Percentiles rank a stretch among this genome's conserved stretches.
phyloP scores from a whole-genome alignment of 2,113 vertebrate genomes.

The Lipotes vexillifer region DNA sequence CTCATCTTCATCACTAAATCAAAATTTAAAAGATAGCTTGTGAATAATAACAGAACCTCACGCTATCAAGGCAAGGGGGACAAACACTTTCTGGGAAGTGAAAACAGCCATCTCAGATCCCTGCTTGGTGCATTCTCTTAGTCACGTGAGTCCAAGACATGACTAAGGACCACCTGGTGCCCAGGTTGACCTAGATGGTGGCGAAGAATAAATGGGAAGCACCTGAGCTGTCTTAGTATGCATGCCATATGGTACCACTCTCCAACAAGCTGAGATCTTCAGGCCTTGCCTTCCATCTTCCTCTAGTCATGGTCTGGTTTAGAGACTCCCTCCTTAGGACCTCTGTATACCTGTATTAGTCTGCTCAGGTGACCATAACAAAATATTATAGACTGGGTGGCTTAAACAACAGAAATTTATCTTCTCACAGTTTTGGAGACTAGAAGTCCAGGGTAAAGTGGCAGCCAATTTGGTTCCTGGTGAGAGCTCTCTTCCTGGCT shows the following conservation, averaged over 20 bases:
- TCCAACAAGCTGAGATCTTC: neutral
- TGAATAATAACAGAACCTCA: neutral
- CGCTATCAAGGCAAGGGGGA: neutral
- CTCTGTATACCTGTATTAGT: neutral
- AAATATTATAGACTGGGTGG: neutral
- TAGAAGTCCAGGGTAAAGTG: neutral
- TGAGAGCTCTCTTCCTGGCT: neutral
- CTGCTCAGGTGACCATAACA: neutral
- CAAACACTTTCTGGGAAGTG: neutral
- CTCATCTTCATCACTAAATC: neutral
- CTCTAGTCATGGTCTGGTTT: neutral
- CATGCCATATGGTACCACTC: neutral
- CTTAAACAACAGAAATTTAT: neutral
- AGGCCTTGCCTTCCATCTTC: neutral
- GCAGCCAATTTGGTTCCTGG: neutral
- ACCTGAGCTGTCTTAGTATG: neutral
- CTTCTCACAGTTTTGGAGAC: neutral
- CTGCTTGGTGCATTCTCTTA: fast-evolving
- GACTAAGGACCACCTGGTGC: neutral
- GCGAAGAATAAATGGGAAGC: neutral
- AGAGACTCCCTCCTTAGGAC: neutral
- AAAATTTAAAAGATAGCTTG: neutral
- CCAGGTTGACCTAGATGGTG: neutral
- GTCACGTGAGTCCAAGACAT: no score
- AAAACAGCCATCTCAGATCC: neutral